Conservation (phyloP, 1,140 invertebrate genomes). For the Drosophila erecta region DNA sequence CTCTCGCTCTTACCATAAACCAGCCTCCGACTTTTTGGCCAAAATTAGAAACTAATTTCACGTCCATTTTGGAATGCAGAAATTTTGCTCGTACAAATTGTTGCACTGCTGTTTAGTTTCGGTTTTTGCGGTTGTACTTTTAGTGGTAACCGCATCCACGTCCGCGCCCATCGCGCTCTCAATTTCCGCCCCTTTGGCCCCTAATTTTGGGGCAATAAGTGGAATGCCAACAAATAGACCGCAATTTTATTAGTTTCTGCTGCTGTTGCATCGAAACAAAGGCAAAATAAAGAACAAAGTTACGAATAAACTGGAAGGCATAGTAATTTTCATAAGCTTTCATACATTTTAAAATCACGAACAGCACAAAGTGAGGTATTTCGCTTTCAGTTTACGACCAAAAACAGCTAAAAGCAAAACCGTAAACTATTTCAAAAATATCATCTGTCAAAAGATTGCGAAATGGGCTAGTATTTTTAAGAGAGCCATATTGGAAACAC, state of each 20-base stretch:
- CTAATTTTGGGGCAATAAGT: conserved; percentile 55
- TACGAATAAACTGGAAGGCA: conserved; percentile 21
- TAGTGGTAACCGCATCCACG: conserved; percentile 6
- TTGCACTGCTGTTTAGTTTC: conserved; percentile 43
- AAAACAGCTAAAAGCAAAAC: neutral
- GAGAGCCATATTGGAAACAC: neutral
- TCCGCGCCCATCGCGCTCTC: conserved; percentile 3
- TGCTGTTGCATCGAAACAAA: conserved; percentile 28
- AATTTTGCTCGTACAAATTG: conserved; percentile 27
- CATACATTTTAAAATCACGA: neutral
- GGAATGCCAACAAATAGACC: conserved; percentile 68
- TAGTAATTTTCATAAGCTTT: conserved; percentile 1
- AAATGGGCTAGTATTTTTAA: neutral
- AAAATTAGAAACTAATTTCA: conserved; percentile 54
- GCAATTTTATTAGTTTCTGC: conserved; percentile 59
- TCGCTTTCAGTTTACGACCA: neutral
- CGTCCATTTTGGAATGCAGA: conserved; percentile 38
- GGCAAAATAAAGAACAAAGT: conserved; percentile 25
- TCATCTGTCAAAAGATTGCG: conserved; percentile 4
- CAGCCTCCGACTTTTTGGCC: conserved; percentile 1
- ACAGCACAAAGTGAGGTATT: neutral
- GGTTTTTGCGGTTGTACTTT: conserved; percentile 46
- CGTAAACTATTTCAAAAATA: conserved; percentile 7
- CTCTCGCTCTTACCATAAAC: neutral
- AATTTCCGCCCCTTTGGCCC: neutral